Conservation (phyloP, 1,140 invertebrate species). For the Macrobrachium rosenbergii region DNA sequence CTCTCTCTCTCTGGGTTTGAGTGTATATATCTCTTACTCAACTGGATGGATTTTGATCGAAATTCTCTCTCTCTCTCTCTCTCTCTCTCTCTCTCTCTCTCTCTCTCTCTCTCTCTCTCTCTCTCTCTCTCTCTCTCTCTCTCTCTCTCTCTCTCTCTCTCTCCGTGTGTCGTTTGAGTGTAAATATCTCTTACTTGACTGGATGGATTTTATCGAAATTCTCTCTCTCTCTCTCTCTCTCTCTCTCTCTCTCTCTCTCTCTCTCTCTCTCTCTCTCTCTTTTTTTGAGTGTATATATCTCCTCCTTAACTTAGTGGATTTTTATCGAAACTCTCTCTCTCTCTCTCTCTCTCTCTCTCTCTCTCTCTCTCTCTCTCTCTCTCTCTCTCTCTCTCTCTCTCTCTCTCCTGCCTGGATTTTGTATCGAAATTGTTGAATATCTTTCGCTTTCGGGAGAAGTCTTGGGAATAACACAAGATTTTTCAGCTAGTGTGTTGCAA, state of each 20-base stretch:
- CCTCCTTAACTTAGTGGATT: too few relatives aligned
- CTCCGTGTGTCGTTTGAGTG: background rate
- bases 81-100: conserved; percentile 19
- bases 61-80: conserved; percentile 12
- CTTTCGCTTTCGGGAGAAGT: too few relatives aligned
- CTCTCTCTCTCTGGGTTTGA: background rate
- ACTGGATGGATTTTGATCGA: too few relatives aligned
- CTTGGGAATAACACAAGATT: too few relatives aligned
- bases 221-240: background rate
- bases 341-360: background rate
- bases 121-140: conserved; percentile 24
- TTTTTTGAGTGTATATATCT: too few relatives aligned
- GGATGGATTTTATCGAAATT: background rate
- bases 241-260: conserved; percentile 13
- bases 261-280: background rate
- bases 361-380: background rate
- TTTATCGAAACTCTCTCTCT: background rate
- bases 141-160: conserved; percentile 17
- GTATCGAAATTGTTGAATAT: too few relatives aligned
- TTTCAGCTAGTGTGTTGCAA: too few relatives aligned
- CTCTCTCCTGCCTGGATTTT: background rate
- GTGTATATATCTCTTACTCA: too few relatives aligned
- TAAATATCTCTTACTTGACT: background rate
- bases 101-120: conserved; percentile 19
- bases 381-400: background rate